These are phyloP conservation scores for Orientallactaga bullata DNA, from an alignment of 2,113 vertebrate species.

Conservation along the genomic window DNA sequence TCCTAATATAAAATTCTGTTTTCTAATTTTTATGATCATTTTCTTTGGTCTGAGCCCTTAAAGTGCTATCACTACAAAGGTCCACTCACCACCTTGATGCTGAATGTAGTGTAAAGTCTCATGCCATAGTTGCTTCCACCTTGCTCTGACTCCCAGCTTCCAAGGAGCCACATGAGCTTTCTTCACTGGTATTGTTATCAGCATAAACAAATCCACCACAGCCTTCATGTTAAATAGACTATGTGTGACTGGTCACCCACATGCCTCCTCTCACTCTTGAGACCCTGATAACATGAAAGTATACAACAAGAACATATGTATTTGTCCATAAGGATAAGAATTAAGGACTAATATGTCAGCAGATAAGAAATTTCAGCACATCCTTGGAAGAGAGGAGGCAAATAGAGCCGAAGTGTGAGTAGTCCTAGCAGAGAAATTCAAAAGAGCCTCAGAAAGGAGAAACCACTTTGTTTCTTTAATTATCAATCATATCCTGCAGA, in stretches of 20 bases:
- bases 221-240: too few species aligned
- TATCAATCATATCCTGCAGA: not conserved
- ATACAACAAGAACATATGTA: not conserved
- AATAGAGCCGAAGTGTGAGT: not conserved
- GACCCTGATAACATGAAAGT: not conserved
- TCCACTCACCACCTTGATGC: not conserved
- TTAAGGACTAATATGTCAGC: not conserved
- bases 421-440: not conserved
- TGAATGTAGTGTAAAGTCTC: not conserved
- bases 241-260: too few species aligned
- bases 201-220: slow-evolving; percentile 1
- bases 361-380: too few species aligned
- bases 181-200: not conserved
- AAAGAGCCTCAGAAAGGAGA: not conserved
- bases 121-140: not conserved
- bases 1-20: not conserved
- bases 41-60: not conserved
- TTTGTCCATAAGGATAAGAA: not conserved
- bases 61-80: not conserved
- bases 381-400: not conserved
- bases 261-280: slow-evolving; percentile 22
- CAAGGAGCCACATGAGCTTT: not conserved
- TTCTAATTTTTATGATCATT: too few species aligned
- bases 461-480: not conserved
- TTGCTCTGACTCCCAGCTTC: not conserved